These are phyloP conservation scores for Glaucopsyche alexis DNA, from an alignment of 2,888 invertebrate species.

Conservation along the genomic window DNA sequence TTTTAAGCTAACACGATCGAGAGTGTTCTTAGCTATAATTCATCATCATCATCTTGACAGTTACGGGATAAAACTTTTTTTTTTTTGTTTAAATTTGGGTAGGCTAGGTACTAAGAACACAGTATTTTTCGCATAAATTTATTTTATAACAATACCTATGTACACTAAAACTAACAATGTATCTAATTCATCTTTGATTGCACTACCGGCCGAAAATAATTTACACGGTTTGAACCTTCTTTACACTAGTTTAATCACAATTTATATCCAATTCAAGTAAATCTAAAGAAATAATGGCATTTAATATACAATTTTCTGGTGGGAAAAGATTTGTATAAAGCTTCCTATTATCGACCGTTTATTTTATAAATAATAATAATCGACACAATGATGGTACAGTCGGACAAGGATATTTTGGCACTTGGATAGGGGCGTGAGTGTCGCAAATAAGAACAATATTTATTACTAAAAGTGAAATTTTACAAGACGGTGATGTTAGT, in stretches of 20 bases:
- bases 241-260: constrained; percentile 13
- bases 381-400: too few species aligned
- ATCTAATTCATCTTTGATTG: constrained; percentile 50
- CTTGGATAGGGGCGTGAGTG: too few species aligned
- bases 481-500: too few species aligned
- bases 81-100: too few species aligned
- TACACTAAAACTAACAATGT: constrained; percentile 19
- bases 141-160: background rate
- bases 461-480: too few species aligned
- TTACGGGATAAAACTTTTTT: too few species aligned
- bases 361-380: background rate
- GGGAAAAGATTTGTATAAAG: constrained; percentile 8
- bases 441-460: too few species aligned
- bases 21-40: too few species aligned
- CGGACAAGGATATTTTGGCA: too few species aligned
- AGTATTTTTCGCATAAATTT: background rate
- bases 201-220: constrained; percentile 71
- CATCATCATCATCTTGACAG: too few species aligned
- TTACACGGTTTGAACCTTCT: constrained; percentile 33
- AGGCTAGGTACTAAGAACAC: background rate
- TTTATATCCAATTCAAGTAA: constrained; percentile 9
- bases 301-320: constrained; percentile 4
- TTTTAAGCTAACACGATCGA: too few species aligned
- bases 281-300: constrained; percentile 11
- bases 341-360: background rate